Evolutionary conservation across 2,797 vertebrate genomes (phyloP), one percentile per base, ranked within the genome.

Genomic region (Alosa sapidissima): DNA sequence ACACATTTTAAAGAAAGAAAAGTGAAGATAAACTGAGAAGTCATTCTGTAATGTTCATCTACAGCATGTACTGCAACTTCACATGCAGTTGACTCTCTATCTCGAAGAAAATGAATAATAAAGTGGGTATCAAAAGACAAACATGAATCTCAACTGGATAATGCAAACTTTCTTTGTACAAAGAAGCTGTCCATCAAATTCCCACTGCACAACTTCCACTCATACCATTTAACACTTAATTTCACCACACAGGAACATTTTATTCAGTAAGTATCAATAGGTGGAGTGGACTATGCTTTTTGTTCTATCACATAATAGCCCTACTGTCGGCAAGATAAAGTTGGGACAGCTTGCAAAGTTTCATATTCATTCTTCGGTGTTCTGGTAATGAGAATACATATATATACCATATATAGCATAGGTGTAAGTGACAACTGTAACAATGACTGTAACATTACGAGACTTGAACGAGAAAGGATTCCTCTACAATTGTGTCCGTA

Each of bases 31-130:
- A 55, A 55, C 54, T 55, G 54, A 55, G 54, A 16, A 21, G 55
- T 21, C 19, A 88, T 89, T 88, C 92, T 55, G 14, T 16, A 75
- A 41, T 2, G 41, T 45, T 72, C 7, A 78, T 41, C 5, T 21
- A 33, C 62, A 72, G 33, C 58, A 62, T 62, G 2, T 24, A 24
- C n/a, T n/a, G 19, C 55, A 58, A 58, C 55, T 58, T 7, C 19
- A 58, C 19, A 19, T 55, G 52, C n/a, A 24, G 8, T 62, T 65
- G 62, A 33, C 62, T 33, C 13, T 13, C 51, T 13, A 52, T 52
- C 62, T 65, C 9, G 10, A 65, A 28, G 24, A 65, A 11, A 75
- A 75, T 4, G 14, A 19, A 72, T 13, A 36, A 13, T 10, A 72
- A 5, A 5, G 19, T 41, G 8, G 41, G 41, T 16, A 19, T 41